Conservation (phyloP, 2,797 vertebrate genomes). For the Streptopelia turtur region DNA sequence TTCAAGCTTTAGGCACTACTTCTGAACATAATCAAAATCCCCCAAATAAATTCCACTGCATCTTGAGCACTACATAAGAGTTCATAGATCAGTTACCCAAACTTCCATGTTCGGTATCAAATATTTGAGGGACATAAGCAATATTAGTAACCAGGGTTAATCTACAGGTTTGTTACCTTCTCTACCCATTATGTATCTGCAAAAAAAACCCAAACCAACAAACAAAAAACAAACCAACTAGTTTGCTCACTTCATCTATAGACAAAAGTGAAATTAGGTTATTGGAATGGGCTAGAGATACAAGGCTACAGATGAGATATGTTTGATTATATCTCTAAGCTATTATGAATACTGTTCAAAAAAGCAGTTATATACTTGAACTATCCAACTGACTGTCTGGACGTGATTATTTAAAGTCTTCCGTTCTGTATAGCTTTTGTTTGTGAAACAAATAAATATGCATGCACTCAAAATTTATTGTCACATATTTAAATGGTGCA, state of each 20-base stretch:
- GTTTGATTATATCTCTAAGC: not conserved
- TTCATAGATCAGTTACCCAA: not conserved
- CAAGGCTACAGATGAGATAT: not conserved
- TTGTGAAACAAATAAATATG: conserved; percentile 14
- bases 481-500: conserved; percentile 6
- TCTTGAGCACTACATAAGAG: not conserved
- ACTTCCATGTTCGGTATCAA: not conserved
- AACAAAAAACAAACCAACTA: fast-evolving
- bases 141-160: not conserved
- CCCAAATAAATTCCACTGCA: not conserved
- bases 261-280: not conserved
- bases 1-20: not conserved
- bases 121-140: not conserved
- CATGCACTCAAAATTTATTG: not conserved
- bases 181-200: not conserved
- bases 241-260: not conserved
- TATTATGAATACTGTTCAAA: not conserved
- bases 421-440: not conserved
- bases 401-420: not conserved
- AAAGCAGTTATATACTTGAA: conserved; percentile 17
- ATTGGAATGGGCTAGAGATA: not conserved
- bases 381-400: not conserved
- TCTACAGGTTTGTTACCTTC: not conserved
- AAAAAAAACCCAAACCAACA: not conserved
- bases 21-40: not conserved